phyloP scores from a whole-genome alignment of 1,140 invertebrate species.

The Aradophagus sp. region DNA sequence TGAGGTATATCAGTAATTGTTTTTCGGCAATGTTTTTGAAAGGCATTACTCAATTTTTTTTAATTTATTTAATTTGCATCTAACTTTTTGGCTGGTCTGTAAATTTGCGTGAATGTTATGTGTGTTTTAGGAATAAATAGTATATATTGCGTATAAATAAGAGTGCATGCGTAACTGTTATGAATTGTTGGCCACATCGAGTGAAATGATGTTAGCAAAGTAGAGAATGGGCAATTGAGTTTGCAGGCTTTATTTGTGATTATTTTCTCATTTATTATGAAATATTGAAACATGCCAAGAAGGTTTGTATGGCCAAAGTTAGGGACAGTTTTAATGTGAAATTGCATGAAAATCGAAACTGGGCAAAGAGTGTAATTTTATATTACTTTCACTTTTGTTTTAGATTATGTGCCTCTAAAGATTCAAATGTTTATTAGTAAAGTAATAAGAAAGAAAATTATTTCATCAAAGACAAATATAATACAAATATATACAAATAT shows the following conservation, averaged over 20 bases:
- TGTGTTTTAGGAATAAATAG: not conserved
- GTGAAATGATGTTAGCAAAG: slow-evolving; percentile 16
- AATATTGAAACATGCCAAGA: slow-evolving; percentile 45
- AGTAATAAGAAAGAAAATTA: no score
- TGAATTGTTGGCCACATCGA: slow-evolving; percentile 31
- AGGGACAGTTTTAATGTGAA: slow-evolving; percentile 25
- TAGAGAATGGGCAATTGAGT: slow-evolving; percentile 16
- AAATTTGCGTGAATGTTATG: slow-evolving; percentile 10
- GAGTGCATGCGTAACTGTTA: not conserved
- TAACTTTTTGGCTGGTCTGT: slow-evolving; percentile 1
- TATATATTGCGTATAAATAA: slow-evolving; percentile 3
- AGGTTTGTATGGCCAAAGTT: slow-evolving; percentile 47
- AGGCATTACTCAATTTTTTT: no score
- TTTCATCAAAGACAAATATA: no score
- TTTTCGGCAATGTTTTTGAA: no score
- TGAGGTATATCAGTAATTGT: no score
- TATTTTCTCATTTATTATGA: slow-evolving; percentile 27
- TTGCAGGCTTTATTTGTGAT: slow-evolving; percentile 26
- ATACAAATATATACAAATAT: no score
- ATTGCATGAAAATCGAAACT: slow-evolving; percentile 10
- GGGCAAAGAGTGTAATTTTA: slow-evolving; percentile 11
- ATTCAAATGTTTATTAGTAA: no score
- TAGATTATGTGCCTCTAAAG: no score
- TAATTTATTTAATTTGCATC: no score
- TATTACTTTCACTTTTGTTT: no score